Conservation (phyloP, 1,140 invertebrate genomes). For the Hycleus cichorii region DNA sequence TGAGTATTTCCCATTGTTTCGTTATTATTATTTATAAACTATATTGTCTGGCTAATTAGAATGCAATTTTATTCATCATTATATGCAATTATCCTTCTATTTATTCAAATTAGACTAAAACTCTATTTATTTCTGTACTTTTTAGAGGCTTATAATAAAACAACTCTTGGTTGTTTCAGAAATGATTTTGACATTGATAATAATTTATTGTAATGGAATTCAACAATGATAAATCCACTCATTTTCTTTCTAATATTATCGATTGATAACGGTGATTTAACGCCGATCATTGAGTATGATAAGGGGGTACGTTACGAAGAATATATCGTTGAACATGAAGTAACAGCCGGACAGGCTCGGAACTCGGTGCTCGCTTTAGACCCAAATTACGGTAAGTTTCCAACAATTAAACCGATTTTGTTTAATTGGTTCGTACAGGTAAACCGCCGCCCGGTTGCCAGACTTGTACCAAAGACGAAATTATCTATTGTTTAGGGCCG, state of each 20-base stretch:
- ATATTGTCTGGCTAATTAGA: no score
- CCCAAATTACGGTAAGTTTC: constrained; percentile 24
- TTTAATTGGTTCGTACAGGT: constrained; percentile 36
- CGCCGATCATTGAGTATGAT: constrained; percentile 22
- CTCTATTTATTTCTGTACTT: no score
- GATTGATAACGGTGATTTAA: constrained; percentile 33
- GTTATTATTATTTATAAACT: no score
- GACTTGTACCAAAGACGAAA: constrained; percentile 52
- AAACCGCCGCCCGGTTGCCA: constrained; percentile 53
- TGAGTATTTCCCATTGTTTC: no score
- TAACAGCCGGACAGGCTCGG: constrained; percentile 44
- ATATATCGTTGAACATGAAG: constrained; percentile 50
- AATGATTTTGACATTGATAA: no score
- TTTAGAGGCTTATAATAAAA: no score
- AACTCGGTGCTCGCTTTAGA: constrained; percentile 39
- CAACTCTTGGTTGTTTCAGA: no score
- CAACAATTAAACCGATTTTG: neutral
- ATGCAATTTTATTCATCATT: no score
- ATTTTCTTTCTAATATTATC: constrained; percentile 14
- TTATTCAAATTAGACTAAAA: no score
- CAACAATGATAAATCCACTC: neutral
- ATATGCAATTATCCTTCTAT: no score
- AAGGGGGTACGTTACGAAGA: constrained; percentile 44
- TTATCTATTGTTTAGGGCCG: constrained; percentile 54
- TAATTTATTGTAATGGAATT: neutral